Evolutionary conservation across 2,888 invertebrate species (phyloP).

Genomic region (Mythimna vitellina): DNA sequence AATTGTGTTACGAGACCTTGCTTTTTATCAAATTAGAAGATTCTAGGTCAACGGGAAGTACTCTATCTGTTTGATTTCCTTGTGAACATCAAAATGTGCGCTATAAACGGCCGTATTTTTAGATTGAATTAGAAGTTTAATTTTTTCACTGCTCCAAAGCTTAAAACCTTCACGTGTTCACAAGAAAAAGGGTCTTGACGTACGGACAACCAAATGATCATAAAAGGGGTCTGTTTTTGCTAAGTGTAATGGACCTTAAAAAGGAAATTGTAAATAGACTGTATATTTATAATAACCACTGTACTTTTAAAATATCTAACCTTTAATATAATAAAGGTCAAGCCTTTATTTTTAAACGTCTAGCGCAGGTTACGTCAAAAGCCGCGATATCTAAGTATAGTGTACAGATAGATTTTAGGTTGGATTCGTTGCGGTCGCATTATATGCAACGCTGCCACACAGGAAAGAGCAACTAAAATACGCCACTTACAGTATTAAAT

Average conservation of each 20-base stretch:
- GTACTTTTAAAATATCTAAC: not conserved
- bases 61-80: too few species aligned
- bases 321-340: constrained; percentile 10
- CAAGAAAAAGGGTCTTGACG: too few species aligned
- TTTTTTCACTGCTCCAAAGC: too few species aligned
- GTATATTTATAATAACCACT: not conserved
- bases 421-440: constrained; percentile 49
- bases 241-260: not conserved
- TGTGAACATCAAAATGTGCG: too few species aligned
- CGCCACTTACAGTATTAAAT: constrained; percentile 34
- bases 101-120: too few species aligned
- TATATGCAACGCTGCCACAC: constrained; percentile 37
- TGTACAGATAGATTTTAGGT: constrained; percentile 45
- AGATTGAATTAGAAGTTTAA: too few species aligned
- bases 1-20: too few species aligned
- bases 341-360: constrained; percentile 13
- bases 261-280: not conserved
- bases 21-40: too few species aligned
- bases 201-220: too few species aligned
- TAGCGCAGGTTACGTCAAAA: constrained; percentile 27
- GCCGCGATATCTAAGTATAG: constrained; percentile 39
- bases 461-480: constrained; percentile 30
- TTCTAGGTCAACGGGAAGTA: too few species aligned
- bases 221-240: too few species aligned
- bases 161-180: too few species aligned